Evolutionary conservation across 2,113 vertebrate species (phyloP).

Genomic region (Peromyscus polionotus): DNA sequence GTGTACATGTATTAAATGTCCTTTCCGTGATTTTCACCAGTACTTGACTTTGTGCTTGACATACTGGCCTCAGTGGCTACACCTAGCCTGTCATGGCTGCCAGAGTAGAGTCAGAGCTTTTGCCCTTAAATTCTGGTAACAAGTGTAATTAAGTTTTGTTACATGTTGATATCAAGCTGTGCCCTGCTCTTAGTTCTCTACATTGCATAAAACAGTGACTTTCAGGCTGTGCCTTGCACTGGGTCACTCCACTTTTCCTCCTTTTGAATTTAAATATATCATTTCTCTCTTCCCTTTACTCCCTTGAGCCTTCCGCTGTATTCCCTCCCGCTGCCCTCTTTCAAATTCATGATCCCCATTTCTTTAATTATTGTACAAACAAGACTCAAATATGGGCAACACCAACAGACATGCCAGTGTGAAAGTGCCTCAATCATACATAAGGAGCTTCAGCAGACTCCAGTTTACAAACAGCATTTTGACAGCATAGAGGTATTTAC

Average conservation of each 20-base stretch:
- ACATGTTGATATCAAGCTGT: not conserved
- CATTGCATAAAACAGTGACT: not conserved
- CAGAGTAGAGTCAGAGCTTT: too few species aligned
- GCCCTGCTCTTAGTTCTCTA: not conserved
- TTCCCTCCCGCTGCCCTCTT: not conserved
- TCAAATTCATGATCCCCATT: not conserved
- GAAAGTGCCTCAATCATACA: not conserved
- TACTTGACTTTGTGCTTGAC: not conserved
- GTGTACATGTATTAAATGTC: not conserved
- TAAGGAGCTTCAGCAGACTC: not conserved
- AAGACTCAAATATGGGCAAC: not conserved
- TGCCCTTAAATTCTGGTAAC: not conserved
- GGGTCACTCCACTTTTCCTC: too few species aligned
- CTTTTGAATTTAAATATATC: not conserved
- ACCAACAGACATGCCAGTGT: too few species aligned
- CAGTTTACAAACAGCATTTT: not conserved
- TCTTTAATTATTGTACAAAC: not conserved
- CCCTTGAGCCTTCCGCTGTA: not conserved
- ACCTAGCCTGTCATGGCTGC: not conserved
- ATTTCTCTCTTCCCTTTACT: not conserved
- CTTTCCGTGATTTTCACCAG: not conserved
- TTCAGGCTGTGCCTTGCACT: not conserved
- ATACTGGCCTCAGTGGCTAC: too few species aligned
- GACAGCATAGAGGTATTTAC: not conserved
- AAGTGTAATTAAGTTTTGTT: not conserved